Evolutionary conservation across 2,113 vertebrate genomes (phyloP), one percentile per base, ranked within the genome.

Genomic region (Gambusia holbrooki): DNA sequence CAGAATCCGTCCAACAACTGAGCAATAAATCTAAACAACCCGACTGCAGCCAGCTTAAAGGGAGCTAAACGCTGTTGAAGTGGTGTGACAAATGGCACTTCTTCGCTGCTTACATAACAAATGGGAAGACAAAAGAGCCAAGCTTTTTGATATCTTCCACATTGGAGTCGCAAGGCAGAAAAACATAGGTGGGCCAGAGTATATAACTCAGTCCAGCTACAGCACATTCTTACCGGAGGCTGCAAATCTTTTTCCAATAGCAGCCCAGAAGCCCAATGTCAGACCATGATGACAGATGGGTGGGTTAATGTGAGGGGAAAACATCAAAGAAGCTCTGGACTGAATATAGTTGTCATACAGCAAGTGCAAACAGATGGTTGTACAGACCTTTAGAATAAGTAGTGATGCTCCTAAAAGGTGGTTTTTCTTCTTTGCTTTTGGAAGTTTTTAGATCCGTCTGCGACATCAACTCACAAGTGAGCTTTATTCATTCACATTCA

Each of bases 21-120:
- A 82, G 86, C 72, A 62, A 80, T 93, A 92, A 91, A 93, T 92
- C 88, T 80, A 30, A 72, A 63, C 30, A 51, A 62, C 22, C 66
- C 42, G 54, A 75, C 76, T 69, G 84, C 81, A 80, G 71, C 64
- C 72, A 17, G 60, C 69, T 78, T 63, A 54, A 81, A 77, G 76
- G 68, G 33, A 81, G 84, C 85, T 86, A 81, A 88, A 85, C 82
- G 68, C 83, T 63, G 66, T 71, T 76, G 73, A 81, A 88, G 70
- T 60, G 58, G 45, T 51, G 69, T 78, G 28, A 77, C 79, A 84
- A 85, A 91, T 66, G 69, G 72, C 51, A 80, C 64, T 25, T 58
- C 69, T 77, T 25, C 13, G 30, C 32, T 45, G 74, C 72, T 71
- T 54, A 62, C 19, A 37, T 65, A 54, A 51, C 22, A 30, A 4